Base-by-base conservation (phyloP, 2,888 invertebrate genomes). In the Subacronicta megacephala region DNA sequence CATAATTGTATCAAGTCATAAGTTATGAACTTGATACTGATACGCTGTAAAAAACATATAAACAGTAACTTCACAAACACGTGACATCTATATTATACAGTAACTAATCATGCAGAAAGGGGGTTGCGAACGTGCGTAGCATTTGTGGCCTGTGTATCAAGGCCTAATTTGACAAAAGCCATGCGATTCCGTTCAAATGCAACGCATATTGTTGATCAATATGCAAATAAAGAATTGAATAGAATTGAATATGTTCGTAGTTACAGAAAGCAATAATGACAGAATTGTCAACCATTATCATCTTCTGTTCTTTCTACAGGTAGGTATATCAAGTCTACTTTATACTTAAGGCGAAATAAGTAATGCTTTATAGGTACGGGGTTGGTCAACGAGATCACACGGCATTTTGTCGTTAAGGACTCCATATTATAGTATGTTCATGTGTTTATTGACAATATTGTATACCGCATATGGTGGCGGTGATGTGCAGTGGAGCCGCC, bases 111-210 rank as follows among this genome's bases (percentile, higher is more conserved):
- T 93, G 93, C 93, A 92, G 92, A 93, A 89, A 87, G 88, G 89
- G 92, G 93, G 93, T 92, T 93, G 94, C 94, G 93, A 93, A 93
- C 93, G 93, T 90, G 90, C 91, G 85, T 86, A 86, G 83, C 85
- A 81, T 85, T 82, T 87, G 82, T 86, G 81, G 79, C 85, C 81
- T 84, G 79, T 84, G 83, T 81, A 83, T 81, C 78, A 81, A 78
- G 76, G 77, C 81, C 82, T 83, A 75, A 81, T 80, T 77, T 78
- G 84, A 86, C 85, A 87, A 85, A 85, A 82, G 83, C 84, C 81
- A 72, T 81, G 82, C 83, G 78, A 83, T 79, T 66, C 72, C 70
- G 58, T 54, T 54, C 46, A 56, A 49, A 62, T 56, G 49, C 58
- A 62, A 69, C 55, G 31, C 62, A 62, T 59, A 29, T 31, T 13